phyloP scores from a whole-genome alignment of 2,888 invertebrate species.

The Pammene fasciana region DNA sequence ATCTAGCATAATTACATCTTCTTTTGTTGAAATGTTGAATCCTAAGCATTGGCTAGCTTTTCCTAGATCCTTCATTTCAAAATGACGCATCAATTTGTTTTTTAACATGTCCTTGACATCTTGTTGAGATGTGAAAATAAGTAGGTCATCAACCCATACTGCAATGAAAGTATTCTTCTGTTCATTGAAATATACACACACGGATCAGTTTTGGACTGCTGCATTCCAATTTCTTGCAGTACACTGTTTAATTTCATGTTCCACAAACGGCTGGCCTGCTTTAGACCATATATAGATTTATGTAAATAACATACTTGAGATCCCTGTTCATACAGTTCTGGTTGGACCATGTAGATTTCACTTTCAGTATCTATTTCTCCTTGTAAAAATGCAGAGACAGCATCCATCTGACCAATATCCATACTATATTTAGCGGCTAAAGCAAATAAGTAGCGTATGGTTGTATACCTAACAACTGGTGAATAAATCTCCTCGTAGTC shows the following conservation, averaged over 20 bases:
- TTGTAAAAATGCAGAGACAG: constrained; percentile 33
- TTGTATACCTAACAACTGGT: constrained; percentile 38
- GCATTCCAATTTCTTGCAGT: constrained; percentile 37
- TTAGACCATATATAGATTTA: constrained; percentile 44
- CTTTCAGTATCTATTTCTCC: background rate
- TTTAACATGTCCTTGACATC: constrained; percentile 29
- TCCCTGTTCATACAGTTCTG: constrained; percentile 32
- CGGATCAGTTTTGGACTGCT: constrained; percentile 43
- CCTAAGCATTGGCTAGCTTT: constrained; percentile 41
- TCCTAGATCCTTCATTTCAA: constrained; percentile 6
- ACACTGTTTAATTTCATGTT: constrained; percentile 43
- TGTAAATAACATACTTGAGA: constrained; percentile 33
- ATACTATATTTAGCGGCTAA: constrained; percentile 36
- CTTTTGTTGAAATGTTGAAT: constrained; percentile 38
- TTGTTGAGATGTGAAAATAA: constrained; percentile 20
- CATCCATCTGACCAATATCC: constrained; percentile 34
- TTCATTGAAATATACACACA: constrained; percentile 34
- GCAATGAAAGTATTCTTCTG: constrained; percentile 40
- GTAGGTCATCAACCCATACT: constrained; percentile 45
- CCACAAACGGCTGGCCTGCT: constrained; percentile 48
- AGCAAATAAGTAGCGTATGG: constrained; percentile 39
- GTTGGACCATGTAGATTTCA: constrained; percentile 32
- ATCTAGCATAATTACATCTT: constrained; percentile 38
- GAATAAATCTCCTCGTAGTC: constrained; percentile 42
- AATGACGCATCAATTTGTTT: constrained; percentile 28